Evolutionary conservation across 1,140 invertebrate species (phyloP).

Genomic region (Hormaphis cornu): DNA sequence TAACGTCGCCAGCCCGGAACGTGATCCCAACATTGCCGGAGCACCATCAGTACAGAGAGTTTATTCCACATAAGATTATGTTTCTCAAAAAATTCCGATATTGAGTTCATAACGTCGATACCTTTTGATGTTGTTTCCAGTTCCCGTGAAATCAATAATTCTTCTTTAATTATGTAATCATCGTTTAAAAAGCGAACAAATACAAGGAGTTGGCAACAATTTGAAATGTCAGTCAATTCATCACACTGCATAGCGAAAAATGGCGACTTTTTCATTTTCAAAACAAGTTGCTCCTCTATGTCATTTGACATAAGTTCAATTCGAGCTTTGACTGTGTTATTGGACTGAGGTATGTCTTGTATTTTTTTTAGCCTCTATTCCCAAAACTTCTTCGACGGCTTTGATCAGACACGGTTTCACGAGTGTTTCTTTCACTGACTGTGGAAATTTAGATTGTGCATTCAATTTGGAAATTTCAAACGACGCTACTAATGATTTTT

Average conservation of each 20-base stretch:
- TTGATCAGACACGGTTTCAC: conserved; percentile 5
- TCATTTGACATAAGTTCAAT: not conserved
- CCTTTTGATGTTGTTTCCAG: not conserved
- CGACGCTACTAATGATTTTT: conserved; percentile 19
- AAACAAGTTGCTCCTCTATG: not conserved
- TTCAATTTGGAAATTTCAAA: conserved; percentile 38
- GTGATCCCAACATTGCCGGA: not conserved
- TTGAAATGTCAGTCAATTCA: not conserved
- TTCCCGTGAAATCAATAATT: not conserved
- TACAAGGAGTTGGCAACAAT: not conserved
- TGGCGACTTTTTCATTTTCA: not conserved
- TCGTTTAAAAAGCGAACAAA: not conserved
- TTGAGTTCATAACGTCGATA: not conserved
- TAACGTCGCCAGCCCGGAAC: not conserved
- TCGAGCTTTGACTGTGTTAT: not conserved
- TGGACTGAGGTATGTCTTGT: not conserved
- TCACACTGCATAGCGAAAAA: not conserved
- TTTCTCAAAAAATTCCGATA: not conserved
- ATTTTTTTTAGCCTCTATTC: not conserved
- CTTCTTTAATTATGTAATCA: not conserved
- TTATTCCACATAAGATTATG: not conserved
- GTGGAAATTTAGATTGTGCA: conserved; percentile 33
- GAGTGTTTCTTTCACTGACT: conserved; percentile 35
- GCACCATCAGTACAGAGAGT: conserved; percentile 2
- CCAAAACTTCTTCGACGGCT: not conserved